These are phyloP conservation scores for Bradysia coprophila DNA, from an alignment of 1,140 invertebrate species.

Conservation along the genomic window DNA sequence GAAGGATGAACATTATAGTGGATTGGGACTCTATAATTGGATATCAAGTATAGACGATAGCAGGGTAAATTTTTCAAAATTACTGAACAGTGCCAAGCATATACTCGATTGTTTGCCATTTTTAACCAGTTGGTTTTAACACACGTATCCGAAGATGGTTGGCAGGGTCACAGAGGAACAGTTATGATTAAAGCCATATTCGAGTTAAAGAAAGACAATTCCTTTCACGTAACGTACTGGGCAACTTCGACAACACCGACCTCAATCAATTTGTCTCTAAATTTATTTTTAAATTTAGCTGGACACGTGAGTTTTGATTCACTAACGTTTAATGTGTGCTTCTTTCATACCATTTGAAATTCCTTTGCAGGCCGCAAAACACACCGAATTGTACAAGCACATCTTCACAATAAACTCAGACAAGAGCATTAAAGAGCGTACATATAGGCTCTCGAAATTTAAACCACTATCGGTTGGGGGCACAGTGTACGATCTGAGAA, in stretches of 20 bases:
- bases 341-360: no score
- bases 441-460: conserved; percentile 55
- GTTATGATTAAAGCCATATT: conserved; percentile 44
- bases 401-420: conserved; percentile 48
- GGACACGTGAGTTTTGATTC: conserved; percentile 35
- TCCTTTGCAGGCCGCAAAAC: conserved; percentile 11
- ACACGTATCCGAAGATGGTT: conserved; percentile 51
- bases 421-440: conserved; percentile 46
- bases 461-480: conserved; percentile 36
- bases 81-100: no score
- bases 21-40: no score
- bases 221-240: conserved; percentile 45
- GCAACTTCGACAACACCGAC: conserved; percentile 55
- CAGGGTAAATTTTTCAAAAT: no score
- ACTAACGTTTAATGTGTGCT: background rate
- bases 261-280: conserved; percentile 72
- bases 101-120: no score
- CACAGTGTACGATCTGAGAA: conserved; percentile 45
- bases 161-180: conserved; percentile 69
- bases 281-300: conserved; percentile 79
- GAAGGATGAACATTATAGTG: no score
- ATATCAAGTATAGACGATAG: no score
- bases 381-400: conserved; percentile 45
- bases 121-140: conserved; percentile 31
- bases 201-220: conserved; percentile 43